Conservation (phyloP, 2,113 vertebrate species). For the Embiotoca jacksoni region DNA sequence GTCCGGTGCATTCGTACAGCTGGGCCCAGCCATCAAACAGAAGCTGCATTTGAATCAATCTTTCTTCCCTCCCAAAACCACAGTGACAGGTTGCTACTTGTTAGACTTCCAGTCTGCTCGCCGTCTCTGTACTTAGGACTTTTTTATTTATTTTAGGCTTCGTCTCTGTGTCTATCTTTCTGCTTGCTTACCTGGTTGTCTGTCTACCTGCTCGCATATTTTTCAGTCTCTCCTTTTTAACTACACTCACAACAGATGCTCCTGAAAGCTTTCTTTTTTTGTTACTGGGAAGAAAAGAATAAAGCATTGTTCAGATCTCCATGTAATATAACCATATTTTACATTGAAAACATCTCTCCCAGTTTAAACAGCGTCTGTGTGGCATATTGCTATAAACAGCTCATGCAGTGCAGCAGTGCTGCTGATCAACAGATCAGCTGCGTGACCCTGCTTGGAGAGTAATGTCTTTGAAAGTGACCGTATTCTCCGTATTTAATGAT, state of each 20-base stretch:
- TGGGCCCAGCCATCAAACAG: conserved; percentile 68
- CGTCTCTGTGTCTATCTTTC: conserved; percentile 33
- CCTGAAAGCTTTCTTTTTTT: conserved; percentile 5
- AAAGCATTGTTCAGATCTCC: background rate
- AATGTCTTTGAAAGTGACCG: conserved; percentile 4
- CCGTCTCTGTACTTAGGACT: conserved; percentile 40
- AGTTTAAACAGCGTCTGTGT: no score
- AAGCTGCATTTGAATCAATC: conserved; percentile 70
- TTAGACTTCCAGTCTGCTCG: conserved; percentile 70
- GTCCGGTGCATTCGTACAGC: conserved; percentile 68
- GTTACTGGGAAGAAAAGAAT: background rate
- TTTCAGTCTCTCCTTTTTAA: conserved; percentile 22
- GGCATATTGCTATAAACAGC: background rate
- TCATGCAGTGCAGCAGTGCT: background rate
- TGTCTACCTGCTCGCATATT: conserved; percentile 41
- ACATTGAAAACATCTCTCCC: background rate
- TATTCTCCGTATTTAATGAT: conserved; percentile 1
- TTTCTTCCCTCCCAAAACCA: conserved; percentile 69
- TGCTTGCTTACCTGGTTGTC: conserved; percentile 37
- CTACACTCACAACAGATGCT: background rate
- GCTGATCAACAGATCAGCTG: background rate
- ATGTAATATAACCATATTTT: background rate
- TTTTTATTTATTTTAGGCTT: background rate
- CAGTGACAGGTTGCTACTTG: conserved; percentile 78
- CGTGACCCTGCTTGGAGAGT: background rate